Percentiles rank a stretch among this genome's conserved stretches.
Evolutionary conservation across 2,797 vertebrate species (phyloP).

Genomic region (Xenops minutus): DNA sequence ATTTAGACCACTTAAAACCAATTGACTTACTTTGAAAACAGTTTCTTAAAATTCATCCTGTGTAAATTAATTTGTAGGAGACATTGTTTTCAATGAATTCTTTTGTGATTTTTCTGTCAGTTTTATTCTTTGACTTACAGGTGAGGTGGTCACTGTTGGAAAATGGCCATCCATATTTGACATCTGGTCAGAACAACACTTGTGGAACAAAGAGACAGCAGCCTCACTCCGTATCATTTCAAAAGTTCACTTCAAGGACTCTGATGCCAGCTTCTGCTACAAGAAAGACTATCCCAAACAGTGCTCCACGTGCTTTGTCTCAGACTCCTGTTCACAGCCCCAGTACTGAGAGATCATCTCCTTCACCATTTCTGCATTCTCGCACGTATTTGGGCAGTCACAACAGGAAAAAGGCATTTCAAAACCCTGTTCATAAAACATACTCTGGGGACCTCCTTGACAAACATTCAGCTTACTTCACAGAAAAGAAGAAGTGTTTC

Average conservation of each 20-base stretch:
- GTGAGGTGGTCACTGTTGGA: background rate
- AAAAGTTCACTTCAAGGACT: background rate
- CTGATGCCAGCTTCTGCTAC: background rate
- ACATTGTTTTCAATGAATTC: rapidly evolving
- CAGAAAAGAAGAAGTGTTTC: background rate
- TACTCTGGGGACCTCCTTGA: conserved; percentile 38
- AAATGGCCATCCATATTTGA: background rate
- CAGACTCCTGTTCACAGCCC: background rate
- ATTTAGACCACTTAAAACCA: background rate
- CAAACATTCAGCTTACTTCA: conserved; percentile 46
- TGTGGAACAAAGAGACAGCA: background rate
- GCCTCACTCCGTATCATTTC: background rate
- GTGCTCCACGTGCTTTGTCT: background rate
- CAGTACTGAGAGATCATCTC: background rate
- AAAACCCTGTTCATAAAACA: conserved; percentile 12
- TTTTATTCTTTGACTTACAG: conserved; percentile 16
- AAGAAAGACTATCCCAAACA: background rate
- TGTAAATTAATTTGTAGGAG: background rate
- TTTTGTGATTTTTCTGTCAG: background rate
- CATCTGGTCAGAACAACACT: background rate
- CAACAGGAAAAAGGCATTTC: background rate
- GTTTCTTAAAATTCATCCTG: background rate
- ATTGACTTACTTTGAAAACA: background rate
- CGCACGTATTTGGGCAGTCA: rapidly evolving
- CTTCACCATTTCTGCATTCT: background rate